A percentile compares a stretch with the other conserved stretches of the same genome.
phyloP scores from a whole-genome alignment of 2,113 vertebrate species.

The Lampris megalopsis region DNA sequence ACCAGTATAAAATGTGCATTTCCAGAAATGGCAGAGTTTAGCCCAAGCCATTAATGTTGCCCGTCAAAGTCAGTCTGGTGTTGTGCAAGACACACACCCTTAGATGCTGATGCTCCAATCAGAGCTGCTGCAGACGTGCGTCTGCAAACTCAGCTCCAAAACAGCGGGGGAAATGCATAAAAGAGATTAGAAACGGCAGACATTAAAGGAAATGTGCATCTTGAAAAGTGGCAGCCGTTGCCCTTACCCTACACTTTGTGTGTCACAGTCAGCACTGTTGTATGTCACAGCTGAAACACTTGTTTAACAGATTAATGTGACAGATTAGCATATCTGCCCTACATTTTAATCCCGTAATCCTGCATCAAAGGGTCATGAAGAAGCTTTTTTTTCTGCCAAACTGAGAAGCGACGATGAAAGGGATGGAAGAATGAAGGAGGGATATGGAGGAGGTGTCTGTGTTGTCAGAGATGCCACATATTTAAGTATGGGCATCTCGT shows the following conservation, averaged over 20 bases:
- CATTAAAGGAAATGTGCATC: slow-evolving; percentile 32
- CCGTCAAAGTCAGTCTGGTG: slow-evolving; percentile 21
- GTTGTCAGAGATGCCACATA: slow-evolving; percentile 48
- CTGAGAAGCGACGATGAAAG: slow-evolving; percentile 64
- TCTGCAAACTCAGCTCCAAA: slow-evolving; percentile 12
- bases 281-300: slow-evolving; percentile 68
- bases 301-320: slow-evolving; percentile 75
- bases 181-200: slow-evolving; percentile 59
- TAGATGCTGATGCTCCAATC: slow-evolving; percentile 32
- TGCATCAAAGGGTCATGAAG: slow-evolving; percentile 77
- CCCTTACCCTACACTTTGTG: slow-evolving; percentile 40
- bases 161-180: slow-evolving; percentile 3
- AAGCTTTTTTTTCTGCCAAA: slow-evolving; percentile 43
- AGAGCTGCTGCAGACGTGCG: slow-evolving; percentile 16
- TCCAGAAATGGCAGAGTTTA: slow-evolving; percentile 34
- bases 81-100: slow-evolving; percentile 33
- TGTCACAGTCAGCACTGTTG: slow-evolving; percentile 50
- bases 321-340: slow-evolving; percentile 66
- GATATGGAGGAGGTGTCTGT: slow-evolving; percentile 32
- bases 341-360: slow-evolving; percentile 79
- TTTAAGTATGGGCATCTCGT: no score
- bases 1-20: slow-evolving; percentile 18
- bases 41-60: slow-evolving; percentile 24
- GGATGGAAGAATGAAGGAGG: slow-evolving; percentile 28
- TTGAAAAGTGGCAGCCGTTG: slow-evolving; percentile 49